phyloP scores from a whole-genome alignment of 2,888 invertebrate genomes.

The Lymantria dispar region DNA sequence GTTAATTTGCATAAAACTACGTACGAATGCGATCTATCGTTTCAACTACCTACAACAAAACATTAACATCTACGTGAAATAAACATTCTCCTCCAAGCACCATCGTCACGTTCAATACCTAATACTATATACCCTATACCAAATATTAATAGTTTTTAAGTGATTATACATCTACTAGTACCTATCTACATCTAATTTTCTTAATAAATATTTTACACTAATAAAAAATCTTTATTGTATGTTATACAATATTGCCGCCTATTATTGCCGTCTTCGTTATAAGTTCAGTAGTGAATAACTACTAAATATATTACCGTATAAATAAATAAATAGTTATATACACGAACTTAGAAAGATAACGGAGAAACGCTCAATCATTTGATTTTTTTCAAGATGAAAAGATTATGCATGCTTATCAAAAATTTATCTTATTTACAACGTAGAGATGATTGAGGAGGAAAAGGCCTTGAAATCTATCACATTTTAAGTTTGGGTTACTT shows the following conservation, averaged over 20 bases:
- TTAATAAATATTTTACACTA: slow-evolving; percentile 72
- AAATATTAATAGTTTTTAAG: slow-evolving; percentile 47
- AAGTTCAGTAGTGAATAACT: slow-evolving; percentile 45
- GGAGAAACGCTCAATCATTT: slow-evolving; percentile 54
- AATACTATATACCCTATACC: slow-evolving; percentile 60
- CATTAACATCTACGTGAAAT: slow-evolving; percentile 34
- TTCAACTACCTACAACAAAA: slow-evolving; percentile 13
- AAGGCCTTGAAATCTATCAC: slow-evolving; percentile 76
- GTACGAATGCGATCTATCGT: slow-evolving; percentile 32
- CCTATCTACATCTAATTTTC: slow-evolving; percentile 35
- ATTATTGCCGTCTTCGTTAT: slow-evolving; percentile 76
- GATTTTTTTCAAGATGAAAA: slow-evolving; percentile 52
- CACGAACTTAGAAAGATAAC: slow-evolving; percentile 44
- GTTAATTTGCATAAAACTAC: slow-evolving; percentile 47
- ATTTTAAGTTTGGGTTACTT: slow-evolving; percentile 63
- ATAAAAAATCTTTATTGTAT: slow-evolving; percentile 60
- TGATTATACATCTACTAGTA: slow-evolving; percentile 55
- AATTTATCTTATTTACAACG: slow-evolving; percentile 77
- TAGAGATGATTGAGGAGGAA: slow-evolving; percentile 60
- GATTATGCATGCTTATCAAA: slow-evolving; percentile 60
- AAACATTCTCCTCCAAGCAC: slow-evolving; percentile 59
- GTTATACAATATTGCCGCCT: slow-evolving; percentile 38
- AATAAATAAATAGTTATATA: slow-evolving; percentile 59
- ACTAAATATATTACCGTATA: slow-evolving; percentile 43
- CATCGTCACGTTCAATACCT: slow-evolving; percentile 32